Percentiles rank a stretch among this genome's conserved stretches.
phyloP scores from a whole-genome alignment of 2,113 vertebrate genomes.

The Halichoeres trimaculatus region DNA sequence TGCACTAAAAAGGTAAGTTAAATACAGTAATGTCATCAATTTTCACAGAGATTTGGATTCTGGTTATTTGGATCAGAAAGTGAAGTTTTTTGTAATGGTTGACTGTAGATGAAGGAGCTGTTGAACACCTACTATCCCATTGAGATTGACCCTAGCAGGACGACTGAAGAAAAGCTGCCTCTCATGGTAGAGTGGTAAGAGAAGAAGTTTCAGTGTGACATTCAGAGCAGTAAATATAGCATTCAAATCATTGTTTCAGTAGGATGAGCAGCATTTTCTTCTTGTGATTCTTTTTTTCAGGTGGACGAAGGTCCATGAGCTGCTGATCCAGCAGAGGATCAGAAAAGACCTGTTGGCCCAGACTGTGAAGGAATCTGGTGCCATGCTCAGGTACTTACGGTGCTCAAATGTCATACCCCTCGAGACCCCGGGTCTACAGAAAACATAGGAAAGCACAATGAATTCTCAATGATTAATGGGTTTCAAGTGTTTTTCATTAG shows the following conservation, averaged over 20 bases:
- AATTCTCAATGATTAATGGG: not conserved
- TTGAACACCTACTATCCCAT: conserved; percentile 90
- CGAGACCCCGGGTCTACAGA: not conserved
- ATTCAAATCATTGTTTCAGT: too few relatives aligned
- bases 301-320: conserved; percentile 89
- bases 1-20: conserved; percentile 83
- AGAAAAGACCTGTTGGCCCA: conserved; percentile 82
- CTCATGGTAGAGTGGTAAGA: conserved; percentile 93
- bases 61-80: not conserved
- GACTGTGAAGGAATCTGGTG: conserved; percentile 84
- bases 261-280: not conserved
- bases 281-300: conserved; percentile 67
- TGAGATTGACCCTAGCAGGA: conserved; percentile 87
- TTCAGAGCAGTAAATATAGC: too few relatives aligned
- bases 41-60: too few relatives aligned
- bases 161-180: conserved; percentile 85
- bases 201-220: too few relatives aligned
- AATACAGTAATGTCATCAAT: not conserved
- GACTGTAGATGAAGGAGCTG: conserved; percentile 83
- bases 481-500: too few relatives aligned
- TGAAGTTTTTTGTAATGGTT: not conserved
- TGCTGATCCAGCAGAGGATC: conserved; percentile 89
- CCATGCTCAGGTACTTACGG: conserved; percentile 87
- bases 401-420: not conserved
- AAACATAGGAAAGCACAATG: not conserved